phyloP scores from a whole-genome alignment of 2,797 vertebrate genomes.

The Petrocephalus sullivani region DNA sequence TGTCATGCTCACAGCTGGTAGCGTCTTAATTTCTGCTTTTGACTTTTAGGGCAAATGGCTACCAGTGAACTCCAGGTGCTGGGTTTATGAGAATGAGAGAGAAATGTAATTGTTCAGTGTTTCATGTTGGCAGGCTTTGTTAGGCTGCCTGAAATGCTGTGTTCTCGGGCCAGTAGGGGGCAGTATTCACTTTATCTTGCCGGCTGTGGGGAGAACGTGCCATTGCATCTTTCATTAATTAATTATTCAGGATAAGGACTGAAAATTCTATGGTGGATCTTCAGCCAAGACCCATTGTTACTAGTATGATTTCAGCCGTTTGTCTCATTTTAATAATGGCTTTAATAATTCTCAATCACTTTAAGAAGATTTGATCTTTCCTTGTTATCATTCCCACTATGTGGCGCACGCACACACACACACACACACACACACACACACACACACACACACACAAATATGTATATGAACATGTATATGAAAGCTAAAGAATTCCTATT shows the following conservation, averaged over 20 bases:
- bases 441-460: too few relatives aligned
- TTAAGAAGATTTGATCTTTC: not conserved
- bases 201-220: not conserved
- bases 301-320: not conserved
- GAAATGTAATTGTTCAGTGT: not conserved
- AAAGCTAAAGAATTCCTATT: too few relatives aligned
- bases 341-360: not conserved
- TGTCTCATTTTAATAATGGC: not conserved
- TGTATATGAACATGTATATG: too few relatives aligned
- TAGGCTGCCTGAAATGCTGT: not conserved
- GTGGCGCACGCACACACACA: too few relatives aligned
- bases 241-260: not conserved
- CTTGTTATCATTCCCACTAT: not conserved
- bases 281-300: not conserved
- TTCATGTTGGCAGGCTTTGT: not conserved
- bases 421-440: too few relatives aligned
- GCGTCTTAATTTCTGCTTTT: not conserved
- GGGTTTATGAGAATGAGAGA: not conserved
- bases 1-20: not conserved
- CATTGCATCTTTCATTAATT: not conserved
- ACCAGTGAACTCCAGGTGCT: not conserved
- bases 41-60: not conserved
- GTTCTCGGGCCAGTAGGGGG: not conserved
- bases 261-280: not conserved
- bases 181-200: not conserved